These are phyloP conservation scores for Tiliacea citrago DNA, from an alignment of 2,888 invertebrate species.

Conservation along the genomic window DNA sequence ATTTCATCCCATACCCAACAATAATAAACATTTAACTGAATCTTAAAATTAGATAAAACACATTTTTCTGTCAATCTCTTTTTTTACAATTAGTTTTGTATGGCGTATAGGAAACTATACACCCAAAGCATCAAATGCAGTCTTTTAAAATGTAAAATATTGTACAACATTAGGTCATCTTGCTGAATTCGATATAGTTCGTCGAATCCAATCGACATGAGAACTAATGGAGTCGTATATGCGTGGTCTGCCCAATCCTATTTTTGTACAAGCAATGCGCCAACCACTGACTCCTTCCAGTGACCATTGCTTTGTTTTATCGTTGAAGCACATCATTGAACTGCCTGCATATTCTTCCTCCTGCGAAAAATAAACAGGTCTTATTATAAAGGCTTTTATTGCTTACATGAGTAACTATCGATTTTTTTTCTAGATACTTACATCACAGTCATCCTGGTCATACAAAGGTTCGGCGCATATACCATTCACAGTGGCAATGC, in stretches of 20 bases:
- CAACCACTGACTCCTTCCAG: conserved; percentile 95
- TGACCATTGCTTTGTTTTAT: conserved; percentile 94
- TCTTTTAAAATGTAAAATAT: conserved; percentile 70
- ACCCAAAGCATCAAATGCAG: conserved; percentile 72
- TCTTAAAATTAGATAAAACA: conserved; percentile 44
- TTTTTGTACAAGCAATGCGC: conserved; percentile 96
- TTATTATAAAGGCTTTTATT: neutral
- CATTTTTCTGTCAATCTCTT: conserved; percentile 31
- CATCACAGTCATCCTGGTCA: conserved; percentile 95
- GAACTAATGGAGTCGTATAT: conserved; percentile 96
- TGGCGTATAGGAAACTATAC: conserved; percentile 41
- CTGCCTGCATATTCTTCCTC: conserved; percentile 97
- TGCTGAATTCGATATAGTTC: conserved; percentile 92
- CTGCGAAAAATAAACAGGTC: conserved; percentile 82
- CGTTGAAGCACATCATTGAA: conserved; percentile 95
- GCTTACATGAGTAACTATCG: neutral
- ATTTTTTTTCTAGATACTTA: conserved; percentile 86
- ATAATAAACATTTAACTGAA: conserved; percentile 20
- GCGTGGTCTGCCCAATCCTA: conserved; percentile 94
- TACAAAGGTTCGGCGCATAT: conserved; percentile 95
- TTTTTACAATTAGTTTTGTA: conserved; percentile 32
- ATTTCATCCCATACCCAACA: conserved; percentile 27
- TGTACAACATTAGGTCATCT: conserved; percentile 79
- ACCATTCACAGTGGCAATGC: conserved; percentile 95
- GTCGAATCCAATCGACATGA: conserved; percentile 96